Conservation (phyloP, 2,113 vertebrate genomes). For the Cyanoliseus patagonus region DNA sequence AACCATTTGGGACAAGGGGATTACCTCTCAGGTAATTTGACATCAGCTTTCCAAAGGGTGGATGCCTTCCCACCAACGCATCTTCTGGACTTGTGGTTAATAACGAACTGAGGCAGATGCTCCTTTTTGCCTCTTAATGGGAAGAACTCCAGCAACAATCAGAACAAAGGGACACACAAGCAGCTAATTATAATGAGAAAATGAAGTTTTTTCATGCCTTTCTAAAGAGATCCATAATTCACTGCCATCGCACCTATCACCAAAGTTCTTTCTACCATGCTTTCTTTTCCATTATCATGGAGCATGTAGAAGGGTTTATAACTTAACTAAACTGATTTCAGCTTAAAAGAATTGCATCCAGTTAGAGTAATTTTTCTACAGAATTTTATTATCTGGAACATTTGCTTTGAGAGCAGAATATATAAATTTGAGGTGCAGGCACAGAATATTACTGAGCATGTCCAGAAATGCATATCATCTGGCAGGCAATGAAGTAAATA, state of each 20-base stretch:
- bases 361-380: background rate
- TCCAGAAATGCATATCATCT: background rate
- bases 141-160: background rate
- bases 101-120: background rate
- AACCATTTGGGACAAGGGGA: background rate
- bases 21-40: background rate
- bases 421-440: background rate
- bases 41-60: background rate
- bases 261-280: background rate
- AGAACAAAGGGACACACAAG: background rate
- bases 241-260: background rate
- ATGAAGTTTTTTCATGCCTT: background rate
- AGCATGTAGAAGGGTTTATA: background rate
- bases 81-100: background rate
- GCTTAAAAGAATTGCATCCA: background rate
- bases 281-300: background rate
- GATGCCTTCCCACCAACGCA: background rate
- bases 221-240: background rate
- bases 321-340: background rate
- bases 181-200: background rate
- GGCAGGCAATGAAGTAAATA: background rate
- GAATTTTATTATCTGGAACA: background rate
- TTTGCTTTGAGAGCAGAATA: background rate
- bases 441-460: background rate
- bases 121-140: background rate